Conservation (phyloP, 2,888 invertebrate species). For the Schizotus pectinicornis region DNA sequence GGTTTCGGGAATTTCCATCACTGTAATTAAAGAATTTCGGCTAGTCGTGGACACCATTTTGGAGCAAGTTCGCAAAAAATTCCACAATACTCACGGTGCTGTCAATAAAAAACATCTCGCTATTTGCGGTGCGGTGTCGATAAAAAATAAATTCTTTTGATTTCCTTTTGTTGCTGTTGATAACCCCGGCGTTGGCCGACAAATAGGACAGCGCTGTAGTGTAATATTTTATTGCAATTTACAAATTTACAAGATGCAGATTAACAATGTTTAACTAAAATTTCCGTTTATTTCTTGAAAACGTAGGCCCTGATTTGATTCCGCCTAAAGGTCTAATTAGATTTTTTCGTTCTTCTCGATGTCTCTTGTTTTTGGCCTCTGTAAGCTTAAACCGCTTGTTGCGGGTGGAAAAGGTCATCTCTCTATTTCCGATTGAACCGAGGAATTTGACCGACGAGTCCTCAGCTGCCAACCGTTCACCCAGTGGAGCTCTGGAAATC, state of each 20-base stretch:
- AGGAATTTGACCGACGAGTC: conserved; percentile 62
- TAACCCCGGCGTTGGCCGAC: not conserved
- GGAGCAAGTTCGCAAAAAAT: conserved; percentile 7
- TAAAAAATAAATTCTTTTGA: too few species aligned
- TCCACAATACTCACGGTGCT: too few species aligned
- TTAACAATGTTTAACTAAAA: not conserved
- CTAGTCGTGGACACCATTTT: conserved; percentile 15
- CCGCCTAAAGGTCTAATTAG: conserved; percentile 64
- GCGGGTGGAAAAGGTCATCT: conserved; percentile 78
- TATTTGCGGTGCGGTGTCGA: too few species aligned
- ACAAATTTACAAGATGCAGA: too few species aligned
- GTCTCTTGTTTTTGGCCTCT: conserved; percentile 68
- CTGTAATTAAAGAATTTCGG: conserved; percentile 7
- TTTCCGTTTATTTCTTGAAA: conserved; percentile 31
- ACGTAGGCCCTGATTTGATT: conserved; percentile 38
- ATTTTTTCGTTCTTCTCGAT: conserved; percentile 73
- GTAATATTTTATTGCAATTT: too few species aligned
- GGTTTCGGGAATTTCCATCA: not conserved
- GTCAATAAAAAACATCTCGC: too few species aligned
- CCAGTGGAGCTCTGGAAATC: conserved; percentile 69
- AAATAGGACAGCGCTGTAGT: not conserved
- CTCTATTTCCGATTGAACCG: conserved; percentile 73
- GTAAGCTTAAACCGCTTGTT: conserved; percentile 64
- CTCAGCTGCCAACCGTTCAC: conserved; percentile 73
- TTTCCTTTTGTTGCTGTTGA: too few species aligned